Conservation (phyloP, 2,797 vertebrate genomes). For the Anableps anableps region DNA sequence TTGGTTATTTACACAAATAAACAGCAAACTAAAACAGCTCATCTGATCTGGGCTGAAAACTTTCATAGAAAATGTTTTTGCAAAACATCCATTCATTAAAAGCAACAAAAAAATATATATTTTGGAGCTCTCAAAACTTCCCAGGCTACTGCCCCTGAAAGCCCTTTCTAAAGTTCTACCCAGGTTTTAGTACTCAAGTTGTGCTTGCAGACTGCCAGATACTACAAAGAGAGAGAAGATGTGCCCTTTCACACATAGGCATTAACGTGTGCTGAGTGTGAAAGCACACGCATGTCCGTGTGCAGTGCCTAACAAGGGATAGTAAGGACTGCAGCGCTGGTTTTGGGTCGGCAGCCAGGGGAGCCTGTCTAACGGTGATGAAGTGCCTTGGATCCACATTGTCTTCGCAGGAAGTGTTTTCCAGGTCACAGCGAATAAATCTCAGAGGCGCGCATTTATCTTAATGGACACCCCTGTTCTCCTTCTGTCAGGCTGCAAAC, state of each 20-base stretch:
- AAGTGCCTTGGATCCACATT: slow-evolving; percentile 77
- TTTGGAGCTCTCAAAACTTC: neutral
- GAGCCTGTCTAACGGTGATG: slow-evolving; percentile 78
- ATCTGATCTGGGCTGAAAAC: neutral
- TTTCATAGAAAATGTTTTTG: neutral
- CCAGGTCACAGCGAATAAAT: slow-evolving; percentile 80
- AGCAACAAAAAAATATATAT: neutral
- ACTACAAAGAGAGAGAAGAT: slow-evolving; percentile 33
- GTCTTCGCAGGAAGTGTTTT: slow-evolving; percentile 79
- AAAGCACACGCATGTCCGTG: slow-evolving; percentile 26
- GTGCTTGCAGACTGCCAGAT: slow-evolving; percentile 21
- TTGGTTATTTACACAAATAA: neutral
- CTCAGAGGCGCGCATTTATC: slow-evolving; percentile 81
- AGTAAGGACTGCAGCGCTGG: slow-evolving; percentile 59
- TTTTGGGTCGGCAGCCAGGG: slow-evolving; percentile 79
- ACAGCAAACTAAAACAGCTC: neutral
- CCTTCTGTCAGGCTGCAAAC: slow-evolving; percentile 80
- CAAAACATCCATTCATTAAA: too few relatives aligned
- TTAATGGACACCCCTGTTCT: slow-evolving; percentile 80
- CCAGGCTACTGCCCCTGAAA: neutral
- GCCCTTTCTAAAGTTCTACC: neutral
- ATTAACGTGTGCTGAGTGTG: slow-evolving; percentile 21
- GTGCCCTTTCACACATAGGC: slow-evolving; percentile 42
- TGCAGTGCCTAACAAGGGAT: slow-evolving; percentile 44
- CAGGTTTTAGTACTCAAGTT: slow-evolving; percentile 5